Percentiles rank a stretch among this genome's conserved stretches.
Evolutionary conservation across 2,797 vertebrate species (phyloP).

Genomic region (Hyperoplus immaculatus): DNA sequence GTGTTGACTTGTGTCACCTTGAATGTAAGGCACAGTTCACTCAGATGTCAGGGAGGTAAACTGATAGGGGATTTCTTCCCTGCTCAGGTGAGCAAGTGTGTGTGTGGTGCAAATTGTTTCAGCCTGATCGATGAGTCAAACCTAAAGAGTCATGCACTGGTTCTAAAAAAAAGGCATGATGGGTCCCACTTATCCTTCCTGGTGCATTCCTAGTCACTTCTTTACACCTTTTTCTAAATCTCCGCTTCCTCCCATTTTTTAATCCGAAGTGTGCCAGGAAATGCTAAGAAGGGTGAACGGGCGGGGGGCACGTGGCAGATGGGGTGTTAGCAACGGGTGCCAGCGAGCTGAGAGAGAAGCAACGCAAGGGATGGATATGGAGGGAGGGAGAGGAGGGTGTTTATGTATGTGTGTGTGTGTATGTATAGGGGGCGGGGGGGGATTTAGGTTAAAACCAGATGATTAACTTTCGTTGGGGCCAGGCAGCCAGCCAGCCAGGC

Average conservation of each 20-base stretch:
- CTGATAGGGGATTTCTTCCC: conserved; percentile 11
- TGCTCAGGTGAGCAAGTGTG: conserved; percentile 24
- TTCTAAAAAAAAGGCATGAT: neutral
- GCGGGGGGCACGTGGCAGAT: conserved; percentile 76
- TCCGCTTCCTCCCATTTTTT: neutral
- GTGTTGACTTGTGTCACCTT: neutral
- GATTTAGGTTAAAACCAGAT: conserved; percentile 82
- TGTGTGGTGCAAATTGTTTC: neutral
- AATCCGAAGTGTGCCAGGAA: conserved; percentile 45
- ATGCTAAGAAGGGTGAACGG: neutral
- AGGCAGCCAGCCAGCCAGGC: conserved; percentile 51
- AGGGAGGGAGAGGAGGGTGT: conserved; percentile 19
- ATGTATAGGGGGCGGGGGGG: conserved; percentile 2
- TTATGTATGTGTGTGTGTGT: neutral
- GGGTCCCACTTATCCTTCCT: neutral
- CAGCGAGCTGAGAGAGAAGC: conserved; percentile 21
- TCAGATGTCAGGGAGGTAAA: neutral
- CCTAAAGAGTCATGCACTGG: no score
- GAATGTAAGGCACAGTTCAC: neutral
- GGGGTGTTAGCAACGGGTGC: conserved; percentile 63
- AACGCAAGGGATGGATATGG: conserved; percentile 17
- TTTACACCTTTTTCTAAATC: neutral
- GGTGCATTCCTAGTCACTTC: neutral
- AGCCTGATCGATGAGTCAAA: conserved; percentile 11
- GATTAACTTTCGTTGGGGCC: conserved; percentile 84